These are phyloP conservation scores for Acronicta psi DNA, from an alignment of 2,888 invertebrate species.

Conservation along the genomic window DNA sequence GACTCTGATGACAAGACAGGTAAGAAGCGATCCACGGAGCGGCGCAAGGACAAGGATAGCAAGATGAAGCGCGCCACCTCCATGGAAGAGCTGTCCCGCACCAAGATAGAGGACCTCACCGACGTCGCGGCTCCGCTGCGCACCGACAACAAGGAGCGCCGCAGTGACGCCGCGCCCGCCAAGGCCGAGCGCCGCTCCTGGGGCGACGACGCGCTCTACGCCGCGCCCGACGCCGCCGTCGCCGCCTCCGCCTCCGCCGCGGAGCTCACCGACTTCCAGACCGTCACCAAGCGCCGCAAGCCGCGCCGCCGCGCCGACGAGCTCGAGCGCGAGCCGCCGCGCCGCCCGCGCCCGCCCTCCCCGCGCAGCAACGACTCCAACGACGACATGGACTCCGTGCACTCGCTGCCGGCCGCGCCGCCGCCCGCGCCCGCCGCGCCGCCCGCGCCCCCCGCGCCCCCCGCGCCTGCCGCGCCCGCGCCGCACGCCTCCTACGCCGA, in stretches of 20 bases:
- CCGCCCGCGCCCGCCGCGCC: constrained; percentile 62
- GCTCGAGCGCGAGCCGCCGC: constrained; percentile 56
- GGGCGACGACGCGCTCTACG: constrained; percentile 90
- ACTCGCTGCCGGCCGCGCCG: constrained; percentile 92
- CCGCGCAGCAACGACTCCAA: constrained; percentile 93
- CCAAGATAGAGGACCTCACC: constrained; percentile 92
- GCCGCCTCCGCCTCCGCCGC: constrained; percentile 51
- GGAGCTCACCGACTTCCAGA: constrained; percentile 93
- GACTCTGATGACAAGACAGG: constrained; percentile 81
- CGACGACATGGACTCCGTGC: constrained; percentile 94
- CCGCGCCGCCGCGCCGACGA: constrained; percentile 91
- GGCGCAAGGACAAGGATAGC: constrained; percentile 79
- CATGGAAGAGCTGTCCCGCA: constrained; percentile 94
- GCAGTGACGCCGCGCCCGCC: constrained; percentile 69
- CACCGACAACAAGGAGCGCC: constrained; percentile 52
- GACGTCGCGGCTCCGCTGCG: constrained; percentile 71
- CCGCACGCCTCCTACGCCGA: constrained; percentile 93
- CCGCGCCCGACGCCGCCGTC: constrained; percentile 50
- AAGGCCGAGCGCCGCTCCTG: constrained; percentile 90
- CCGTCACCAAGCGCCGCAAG: constrained; percentile 95
- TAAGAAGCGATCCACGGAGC: constrained; percentile 87
- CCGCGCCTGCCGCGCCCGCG: constrained; percentile 89
- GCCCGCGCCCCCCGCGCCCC: constrained; percentile 88
- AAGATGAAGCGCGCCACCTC: constrained; percentile 92
- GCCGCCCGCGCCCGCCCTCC: constrained; percentile 65